Evolutionary conservation across 2,888 invertebrate genomes (phyloP).

Genomic region (Sialis lutaria): DNA sequence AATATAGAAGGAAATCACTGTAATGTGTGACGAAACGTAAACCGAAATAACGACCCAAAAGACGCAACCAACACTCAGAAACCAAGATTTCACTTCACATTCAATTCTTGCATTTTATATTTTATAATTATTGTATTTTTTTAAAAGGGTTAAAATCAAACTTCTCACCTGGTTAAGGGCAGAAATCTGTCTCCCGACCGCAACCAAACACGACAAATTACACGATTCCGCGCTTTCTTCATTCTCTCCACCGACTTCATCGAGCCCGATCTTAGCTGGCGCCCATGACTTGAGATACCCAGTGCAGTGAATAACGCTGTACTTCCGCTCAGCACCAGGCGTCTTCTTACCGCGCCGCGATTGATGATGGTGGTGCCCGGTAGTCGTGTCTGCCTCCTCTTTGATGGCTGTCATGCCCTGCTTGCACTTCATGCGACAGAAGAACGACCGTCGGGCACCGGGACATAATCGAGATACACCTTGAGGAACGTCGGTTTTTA

Average conservation of each 20-base stretch:
- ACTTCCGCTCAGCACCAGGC: constrained; percentile 56
- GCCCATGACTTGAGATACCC: constrained; percentile 89
- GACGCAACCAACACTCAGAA: too few species aligned
- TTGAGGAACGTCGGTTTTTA: constrained; percentile 68
- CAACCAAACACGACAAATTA: constrained; percentile 74
- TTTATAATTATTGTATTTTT: too few species aligned
- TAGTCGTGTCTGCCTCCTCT: constrained; percentile 49
- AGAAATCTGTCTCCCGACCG: constrained; percentile 46
- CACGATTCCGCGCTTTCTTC: constrained; percentile 32
- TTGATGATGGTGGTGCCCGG: constrained; percentile 28
- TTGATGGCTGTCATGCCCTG: constrained; percentile 38
- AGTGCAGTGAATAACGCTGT: constrained; percentile 79
- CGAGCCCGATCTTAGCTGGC: constrained; percentile 55
- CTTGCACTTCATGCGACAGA: constrained; percentile 83
- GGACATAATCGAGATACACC: constrained; percentile 64
- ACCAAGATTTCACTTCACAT: too few species aligned
- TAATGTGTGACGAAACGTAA: too few species aligned
- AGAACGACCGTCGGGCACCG: constrained; percentile 81
- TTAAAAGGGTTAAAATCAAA: too few species aligned
- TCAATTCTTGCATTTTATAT: too few species aligned
- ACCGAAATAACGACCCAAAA: too few species aligned
- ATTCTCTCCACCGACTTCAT: constrained; percentile 44
- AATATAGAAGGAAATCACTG: too few species aligned
- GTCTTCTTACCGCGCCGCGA: constrained; percentile 40
- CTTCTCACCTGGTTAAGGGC: too few species aligned